Evolutionary conservation across 2,797 vertebrate species (phyloP), one percentile per base, ranked within the genome.

Genomic region (Parotocinclus haroldoi): DNA sequence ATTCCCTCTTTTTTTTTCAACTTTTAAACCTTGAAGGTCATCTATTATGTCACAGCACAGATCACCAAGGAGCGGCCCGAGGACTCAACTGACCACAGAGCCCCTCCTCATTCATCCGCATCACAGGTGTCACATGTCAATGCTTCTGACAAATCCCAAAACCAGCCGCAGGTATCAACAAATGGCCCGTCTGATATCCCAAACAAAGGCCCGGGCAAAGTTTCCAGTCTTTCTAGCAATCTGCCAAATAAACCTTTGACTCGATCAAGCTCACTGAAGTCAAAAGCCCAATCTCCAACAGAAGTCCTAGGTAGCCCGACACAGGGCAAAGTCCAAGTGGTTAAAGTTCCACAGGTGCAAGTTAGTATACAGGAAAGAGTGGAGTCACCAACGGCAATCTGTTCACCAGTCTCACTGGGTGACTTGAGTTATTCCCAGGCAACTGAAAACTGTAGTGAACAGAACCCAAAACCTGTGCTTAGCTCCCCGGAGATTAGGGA

Each of bases 81-180:
- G 68, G 88, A 88, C 73, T 74, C 80, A 74, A 67, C 69, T 4
- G 85, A 88, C 67, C 78, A 71, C 65, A 79, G 73, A 80, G 87
- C 87, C 36, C 27, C 66, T 64, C 62, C 83, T 63, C 51, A 81
- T 60, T 81, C 80, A 68, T 68, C 86, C 81, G 54, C 80, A 77
- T 81, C 88, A 84, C 90, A 91, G 89, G 89, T 91, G 87, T 90
- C 88, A 88, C 83, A 89, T 87, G 85, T 89, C 85, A 89, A 83
- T 89, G 71, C 81, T 89, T 89, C 85, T 83, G 85, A 89, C 82
- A 85, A 84, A 87, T 87, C 81, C 82, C 75, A 88, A 89, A 87
- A 84, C 74, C 83, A 86, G 79, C 82, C 46, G 46, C 73, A 76
- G 49, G 58, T 66, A 45, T 73, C 70, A 53, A 62, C 65, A 56